These are phyloP conservation scores for Percina caprodes DNA, from an alignment of 2,113 vertebrate genomes.

Conservation along the genomic window DNA sequence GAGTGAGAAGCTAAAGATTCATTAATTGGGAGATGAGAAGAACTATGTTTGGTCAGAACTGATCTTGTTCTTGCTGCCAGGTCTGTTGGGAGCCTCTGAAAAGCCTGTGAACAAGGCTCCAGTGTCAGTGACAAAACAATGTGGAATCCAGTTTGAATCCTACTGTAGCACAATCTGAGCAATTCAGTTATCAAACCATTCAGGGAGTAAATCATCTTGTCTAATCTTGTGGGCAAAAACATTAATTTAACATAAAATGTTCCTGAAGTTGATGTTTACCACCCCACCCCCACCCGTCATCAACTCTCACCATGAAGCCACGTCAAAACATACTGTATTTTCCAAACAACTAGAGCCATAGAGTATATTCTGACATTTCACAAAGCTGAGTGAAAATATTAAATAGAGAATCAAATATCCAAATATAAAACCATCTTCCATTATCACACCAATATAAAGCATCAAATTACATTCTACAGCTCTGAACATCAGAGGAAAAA, in stretches of 20 bases:
- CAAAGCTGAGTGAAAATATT: constrained; percentile 90
- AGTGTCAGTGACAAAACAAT: constrained; percentile 33
- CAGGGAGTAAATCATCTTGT: background rate
- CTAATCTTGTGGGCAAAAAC: background rate
- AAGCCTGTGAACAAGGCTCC: constrained; percentile 45
- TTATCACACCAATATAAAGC: constrained; percentile 88
- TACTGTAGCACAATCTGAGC: constrained; percentile 1
- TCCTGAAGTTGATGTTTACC: background rate
- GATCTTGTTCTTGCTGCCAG: constrained; percentile 1
- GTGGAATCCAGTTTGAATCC: background rate
- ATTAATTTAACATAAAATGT: constrained; percentile 11
- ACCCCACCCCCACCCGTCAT: background rate
- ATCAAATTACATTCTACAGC: constrained; percentile 93
- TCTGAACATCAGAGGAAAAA: constrained; percentile 86
- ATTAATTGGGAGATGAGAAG: constrained; percentile 53
- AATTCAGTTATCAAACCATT: background rate
- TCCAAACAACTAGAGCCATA: constrained; percentile 86
- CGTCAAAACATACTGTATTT: constrained; percentile 82
- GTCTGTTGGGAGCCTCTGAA: constrained; percentile 37
- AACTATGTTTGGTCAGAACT: constrained; percentile 27
- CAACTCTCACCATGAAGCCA: constrained; percentile 57
- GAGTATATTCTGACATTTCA: constrained; percentile 89
- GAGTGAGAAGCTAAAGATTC: constrained; percentile 29
- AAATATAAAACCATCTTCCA: constrained; percentile 87
- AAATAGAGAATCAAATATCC: constrained; percentile 88